A percentile compares a stretch with the other conserved stretches of the same genome.
These are phyloP conservation scores for Coluber constrictor DNA, from an alignment of 2,797 vertebrate genomes.

Conservation along the genomic window DNA sequence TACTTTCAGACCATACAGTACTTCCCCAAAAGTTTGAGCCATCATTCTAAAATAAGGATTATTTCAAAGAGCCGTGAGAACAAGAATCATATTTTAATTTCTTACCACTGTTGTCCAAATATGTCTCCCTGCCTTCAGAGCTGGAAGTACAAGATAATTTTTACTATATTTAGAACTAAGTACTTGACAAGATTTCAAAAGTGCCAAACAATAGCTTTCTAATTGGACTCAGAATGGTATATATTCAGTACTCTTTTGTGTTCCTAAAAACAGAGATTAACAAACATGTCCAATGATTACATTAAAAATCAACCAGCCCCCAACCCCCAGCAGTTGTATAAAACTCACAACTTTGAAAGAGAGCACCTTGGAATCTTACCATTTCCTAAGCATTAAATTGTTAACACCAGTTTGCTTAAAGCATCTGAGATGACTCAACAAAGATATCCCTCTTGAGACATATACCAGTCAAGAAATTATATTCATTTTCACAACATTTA, in stretches of 20 bases:
- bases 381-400: not conserved
- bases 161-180: not conserved
- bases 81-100: not conserved
- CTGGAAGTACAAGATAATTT: not conserved
- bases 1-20: not conserved
- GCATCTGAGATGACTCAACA: not conserved
- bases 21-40: not conserved
- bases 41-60: not conserved
- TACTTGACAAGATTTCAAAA: not conserved
- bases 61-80: not conserved
- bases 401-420: not conserved
- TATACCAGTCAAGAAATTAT: not conserved
- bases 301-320: not conserved
- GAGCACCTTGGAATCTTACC: not conserved
- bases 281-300: not conserved
- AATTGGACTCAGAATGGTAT: not conserved
- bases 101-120: not conserved
- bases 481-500: not conserved
- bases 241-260: not conserved
- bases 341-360: not conserved
- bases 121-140: not conserved
- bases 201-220: not conserved
- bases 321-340: not conserved
- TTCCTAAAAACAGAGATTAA: not conserved
- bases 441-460: not conserved